These are phyloP conservation scores for Drosophila busckii DNA, from an alignment of 1,140 invertebrate species.

Conservation along the genomic window DNA sequence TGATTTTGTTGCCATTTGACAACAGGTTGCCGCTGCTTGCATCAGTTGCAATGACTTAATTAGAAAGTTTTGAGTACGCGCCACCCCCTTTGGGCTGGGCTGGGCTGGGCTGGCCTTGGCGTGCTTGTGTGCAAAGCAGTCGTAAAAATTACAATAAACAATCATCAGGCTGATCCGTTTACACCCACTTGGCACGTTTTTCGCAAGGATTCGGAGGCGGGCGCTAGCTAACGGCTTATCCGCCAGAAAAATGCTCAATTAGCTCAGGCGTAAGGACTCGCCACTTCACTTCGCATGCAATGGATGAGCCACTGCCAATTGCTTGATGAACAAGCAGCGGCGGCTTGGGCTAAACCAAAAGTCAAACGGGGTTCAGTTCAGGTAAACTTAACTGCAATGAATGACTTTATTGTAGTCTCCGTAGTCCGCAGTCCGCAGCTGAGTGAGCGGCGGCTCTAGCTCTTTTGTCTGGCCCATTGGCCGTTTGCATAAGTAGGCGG, in stretches of 20 bases:
- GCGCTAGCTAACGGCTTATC: conserved; percentile 41
- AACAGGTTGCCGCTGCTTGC: conserved; percentile 45
- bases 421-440: background rate
- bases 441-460: conserved; percentile 4
- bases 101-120: conserved; percentile 46
- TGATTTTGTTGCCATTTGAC: conserved; percentile 53
- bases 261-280: conserved; percentile 40
- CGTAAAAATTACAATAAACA: conserved; percentile 77
- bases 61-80: conserved; percentile 52
- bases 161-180: conserved; percentile 76
- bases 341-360: too few species aligned
- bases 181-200: conserved; percentile 76
- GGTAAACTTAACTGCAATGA: conserved; percentile 27
- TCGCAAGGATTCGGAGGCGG: conserved; percentile 33
- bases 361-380: conserved; percentile 30
- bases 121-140: conserved; percentile 75
- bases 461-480: conserved; percentile 16
- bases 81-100: background rate
- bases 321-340: conserved; percentile 36
- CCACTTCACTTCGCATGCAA: conserved; percentile 19
- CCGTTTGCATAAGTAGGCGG: conserved; percentile 28
- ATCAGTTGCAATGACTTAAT: conserved; percentile 48
- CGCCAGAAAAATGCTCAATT: conserved; percentile 74
- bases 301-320: conserved; percentile 28
- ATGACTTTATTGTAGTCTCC: conserved; percentile 48